Evolutionary conservation across 2,888 invertebrate species (phyloP).

Genomic region (Exephanes ischioxanthus): DNA sequence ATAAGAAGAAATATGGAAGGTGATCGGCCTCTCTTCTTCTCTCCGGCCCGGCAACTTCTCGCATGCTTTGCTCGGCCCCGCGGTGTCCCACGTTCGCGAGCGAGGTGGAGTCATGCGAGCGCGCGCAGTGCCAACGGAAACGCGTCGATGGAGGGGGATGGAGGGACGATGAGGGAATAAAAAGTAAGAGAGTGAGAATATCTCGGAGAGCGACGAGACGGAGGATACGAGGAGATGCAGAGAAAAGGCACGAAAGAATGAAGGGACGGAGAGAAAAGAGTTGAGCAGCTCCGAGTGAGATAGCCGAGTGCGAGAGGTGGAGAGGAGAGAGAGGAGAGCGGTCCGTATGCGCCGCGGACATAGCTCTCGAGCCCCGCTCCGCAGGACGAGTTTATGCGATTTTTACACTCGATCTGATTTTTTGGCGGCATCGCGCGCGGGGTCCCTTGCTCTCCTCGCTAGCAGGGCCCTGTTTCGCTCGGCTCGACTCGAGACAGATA

Average conservation of each 20-base stretch:
- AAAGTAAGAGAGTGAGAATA: slow-evolving; percentile 48
- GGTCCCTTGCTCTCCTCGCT: slow-evolving; percentile 52
- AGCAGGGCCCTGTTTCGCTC: slow-evolving; percentile 73
- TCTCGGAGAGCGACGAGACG: slow-evolving; percentile 58
- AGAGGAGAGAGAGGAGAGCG: slow-evolving; percentile 33
- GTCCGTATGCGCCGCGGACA: slow-evolving; percentile 75
- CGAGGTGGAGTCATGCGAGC: slow-evolving; percentile 78
- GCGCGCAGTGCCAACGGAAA: slow-evolving; percentile 69
- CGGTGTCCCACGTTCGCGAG: slow-evolving; percentile 54
- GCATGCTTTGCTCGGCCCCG: slow-evolving; percentile 32
- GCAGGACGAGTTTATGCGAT: slow-evolving; percentile 85
- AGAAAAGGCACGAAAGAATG: slow-evolving; percentile 46
- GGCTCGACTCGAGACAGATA: slow-evolving; percentile 84
- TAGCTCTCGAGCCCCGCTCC: slow-evolving; percentile 75
- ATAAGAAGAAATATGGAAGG: slow-evolving; percentile 83
- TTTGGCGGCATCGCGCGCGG: slow-evolving; percentile 83
- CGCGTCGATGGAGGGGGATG: slow-evolving; percentile 27
- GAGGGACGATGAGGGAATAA: slow-evolving; percentile 25
- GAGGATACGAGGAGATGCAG: slow-evolving; percentile 68
- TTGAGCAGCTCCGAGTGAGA: slow-evolving; percentile 61
- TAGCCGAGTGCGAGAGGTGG: slow-evolving; percentile 64
- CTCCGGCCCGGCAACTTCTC: slow-evolving; percentile 46
- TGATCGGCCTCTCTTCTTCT: slow-evolving; percentile 80
- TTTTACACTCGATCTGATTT: slow-evolving; percentile 85
- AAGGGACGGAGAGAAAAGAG: slow-evolving; percentile 52